Evolutionary conservation across 2,797 vertebrate species (phyloP).

Genomic region (Ispidina lecontei): DNA sequence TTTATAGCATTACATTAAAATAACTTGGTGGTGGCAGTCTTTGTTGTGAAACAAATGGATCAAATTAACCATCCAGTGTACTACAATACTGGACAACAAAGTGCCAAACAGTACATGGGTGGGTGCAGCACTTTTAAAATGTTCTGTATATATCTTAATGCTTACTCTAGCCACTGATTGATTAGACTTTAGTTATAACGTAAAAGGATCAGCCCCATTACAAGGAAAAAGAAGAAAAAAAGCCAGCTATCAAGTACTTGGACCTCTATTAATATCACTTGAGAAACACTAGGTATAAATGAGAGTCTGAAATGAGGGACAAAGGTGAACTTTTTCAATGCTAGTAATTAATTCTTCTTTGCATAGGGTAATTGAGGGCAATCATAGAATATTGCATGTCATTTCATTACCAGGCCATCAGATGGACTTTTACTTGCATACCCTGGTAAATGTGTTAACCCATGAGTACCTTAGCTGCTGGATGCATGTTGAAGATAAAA

Average conservation of each 20-base stretch:
- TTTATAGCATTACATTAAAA: conserved; percentile 64
- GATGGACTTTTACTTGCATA: conserved; percentile 67
- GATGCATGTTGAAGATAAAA: conserved; percentile 24
- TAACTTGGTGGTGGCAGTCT: conserved; percentile 39
- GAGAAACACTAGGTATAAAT: conserved; percentile 64
- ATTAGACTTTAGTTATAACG: conserved; percentile 39
- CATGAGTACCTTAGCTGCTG: conserved; percentile 26
- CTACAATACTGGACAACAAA: conserved; percentile 33
- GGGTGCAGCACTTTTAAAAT: conserved; percentile 53
- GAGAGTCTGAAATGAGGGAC: conserved; percentile 73
- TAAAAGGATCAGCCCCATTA: conserved; percentile 19
- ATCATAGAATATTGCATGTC: conserved; percentile 76
- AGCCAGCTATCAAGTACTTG: conserved; percentile 35
- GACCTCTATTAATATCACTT: conserved; percentile 64
- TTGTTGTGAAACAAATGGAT: conserved; percentile 62
- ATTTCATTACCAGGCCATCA: conserved; percentile 77
- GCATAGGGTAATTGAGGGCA: conserved; percentile 87
- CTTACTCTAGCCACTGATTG: conserved; percentile 36
- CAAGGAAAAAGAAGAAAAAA: not conserved
- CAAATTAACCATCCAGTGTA: conserved; percentile 62
- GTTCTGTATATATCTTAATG: conserved; percentile 22
- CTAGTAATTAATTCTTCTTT: conserved; percentile 85
- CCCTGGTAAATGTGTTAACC: conserved; percentile 66
- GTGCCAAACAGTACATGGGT: conserved; percentile 4
- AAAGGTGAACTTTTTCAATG: conserved; percentile 80